phyloP scores from a whole-genome alignment of 2,797 vertebrate genomes.

The Acropternis orthonyx region DNA sequence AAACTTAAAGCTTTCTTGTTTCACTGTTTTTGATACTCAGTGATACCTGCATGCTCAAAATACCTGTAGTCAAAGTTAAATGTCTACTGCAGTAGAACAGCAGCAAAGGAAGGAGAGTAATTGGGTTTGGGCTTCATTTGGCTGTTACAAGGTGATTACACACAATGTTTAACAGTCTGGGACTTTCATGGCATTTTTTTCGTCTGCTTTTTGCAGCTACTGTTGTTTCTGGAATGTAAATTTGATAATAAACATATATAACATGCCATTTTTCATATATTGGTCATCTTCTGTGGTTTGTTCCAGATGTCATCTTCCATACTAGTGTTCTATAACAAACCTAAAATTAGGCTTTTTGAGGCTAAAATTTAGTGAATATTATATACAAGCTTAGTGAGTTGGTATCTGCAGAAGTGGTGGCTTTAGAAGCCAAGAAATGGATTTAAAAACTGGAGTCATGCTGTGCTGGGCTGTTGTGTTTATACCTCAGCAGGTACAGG shows the following conservation, averaged over 20 bases:
- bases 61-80: background rate
- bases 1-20: background rate
- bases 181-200: conserved; percentile 40
- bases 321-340: background rate
- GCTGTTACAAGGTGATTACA: background rate
- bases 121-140: background rate
- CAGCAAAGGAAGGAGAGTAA: background rate
- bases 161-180: background rate
- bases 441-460: background rate
- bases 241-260: conserved; percentile 72
- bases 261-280: conserved; percentile 55
- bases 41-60: background rate
- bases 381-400: background rate
- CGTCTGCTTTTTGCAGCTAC: conserved; percentile 58
- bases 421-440: background rate
- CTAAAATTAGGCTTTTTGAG: background rate
- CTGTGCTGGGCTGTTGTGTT: background rate
- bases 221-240: conserved; percentile 67
- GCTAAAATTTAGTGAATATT: background rate
- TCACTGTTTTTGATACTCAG: background rate
- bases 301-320: background rate
- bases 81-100: background rate
- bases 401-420: background rate
- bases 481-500: background rate
- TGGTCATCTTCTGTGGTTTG: conserved; percentile 48